Percentiles rank a stretch among this genome's conserved stretches.
phyloP scores from a whole-genome alignment of 2,113 vertebrate species.

The Calonectris borealis region DNA sequence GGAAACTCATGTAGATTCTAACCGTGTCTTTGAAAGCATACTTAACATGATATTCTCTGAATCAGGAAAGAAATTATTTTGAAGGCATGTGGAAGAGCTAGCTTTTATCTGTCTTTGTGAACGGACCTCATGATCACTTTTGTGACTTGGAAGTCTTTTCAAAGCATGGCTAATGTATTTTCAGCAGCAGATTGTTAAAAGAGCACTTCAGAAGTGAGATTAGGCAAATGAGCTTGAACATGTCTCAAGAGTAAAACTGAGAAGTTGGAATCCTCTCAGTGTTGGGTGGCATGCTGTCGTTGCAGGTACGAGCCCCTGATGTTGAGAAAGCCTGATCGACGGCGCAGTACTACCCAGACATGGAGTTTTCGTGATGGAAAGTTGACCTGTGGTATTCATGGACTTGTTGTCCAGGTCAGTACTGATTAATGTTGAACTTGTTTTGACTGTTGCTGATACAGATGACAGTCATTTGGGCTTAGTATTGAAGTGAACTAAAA shows the following conservation, averaged over 20 bases:
- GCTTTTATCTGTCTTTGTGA: background rate
- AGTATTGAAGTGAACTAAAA: background rate
- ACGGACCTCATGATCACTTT: background rate
- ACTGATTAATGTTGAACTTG: rapidly evolving
- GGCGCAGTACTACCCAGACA: constrained; percentile 93
- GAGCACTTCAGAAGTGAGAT: background rate
- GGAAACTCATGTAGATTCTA: background rate
- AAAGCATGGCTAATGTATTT: background rate
- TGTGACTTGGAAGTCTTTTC: background rate
- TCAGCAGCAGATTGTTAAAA: background rate
- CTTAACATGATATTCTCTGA: background rate
- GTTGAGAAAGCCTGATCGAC: constrained; percentile 87
- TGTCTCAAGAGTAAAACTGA: background rate
- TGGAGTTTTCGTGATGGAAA: constrained; percentile 92
- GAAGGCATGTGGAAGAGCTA: background rate
- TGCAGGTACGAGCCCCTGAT: constrained; percentile 92
- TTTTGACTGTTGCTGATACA: background rate
- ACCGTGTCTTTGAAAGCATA: background rate
- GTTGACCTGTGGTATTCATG: constrained; percentile 88
- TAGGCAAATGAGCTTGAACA: background rate
- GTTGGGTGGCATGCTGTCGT: background rate
- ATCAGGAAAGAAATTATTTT: background rate
- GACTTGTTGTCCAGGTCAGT: constrained; percentile 91
- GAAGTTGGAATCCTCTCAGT: background rate
- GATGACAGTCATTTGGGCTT: background rate